phyloP scores from a whole-genome alignment of 2,797 vertebrate genomes.

The Syngnathus rostellatus region DNA sequence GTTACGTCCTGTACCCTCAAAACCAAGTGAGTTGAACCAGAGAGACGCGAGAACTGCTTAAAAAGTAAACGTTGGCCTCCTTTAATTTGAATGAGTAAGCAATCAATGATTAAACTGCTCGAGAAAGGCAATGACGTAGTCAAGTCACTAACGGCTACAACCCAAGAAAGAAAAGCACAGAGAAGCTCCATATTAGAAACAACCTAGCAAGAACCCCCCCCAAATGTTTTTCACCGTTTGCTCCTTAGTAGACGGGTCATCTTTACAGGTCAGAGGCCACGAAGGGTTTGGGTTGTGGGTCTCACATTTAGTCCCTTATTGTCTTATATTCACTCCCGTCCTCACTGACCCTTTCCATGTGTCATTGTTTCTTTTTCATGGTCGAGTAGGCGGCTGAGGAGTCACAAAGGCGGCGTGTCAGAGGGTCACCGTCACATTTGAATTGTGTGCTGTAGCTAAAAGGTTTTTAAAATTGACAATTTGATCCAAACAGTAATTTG shows the following conservation, averaged over 20 bases:
- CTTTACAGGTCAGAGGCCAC: background rate
- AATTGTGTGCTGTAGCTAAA: slow-evolving; percentile 1
- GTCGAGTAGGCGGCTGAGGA: slow-evolving; percentile 12
- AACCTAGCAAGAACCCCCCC: too few species aligned
- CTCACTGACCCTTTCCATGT: slow-evolving; percentile 2
- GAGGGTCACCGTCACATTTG: slow-evolving; percentile 28
- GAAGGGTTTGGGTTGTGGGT: background rate
- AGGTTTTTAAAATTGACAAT: background rate
- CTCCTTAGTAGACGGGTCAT: background rate
- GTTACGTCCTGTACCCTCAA: too few species aligned
- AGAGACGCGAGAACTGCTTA: background rate
- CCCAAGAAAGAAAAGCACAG: background rate
- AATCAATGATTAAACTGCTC: background rate
- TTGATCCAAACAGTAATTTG: background rate
- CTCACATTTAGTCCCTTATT: slow-evolving; percentile 2
- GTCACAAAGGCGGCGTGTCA: slow-evolving; percentile 44
- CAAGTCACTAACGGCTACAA: background rate
- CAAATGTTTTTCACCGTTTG: background rate
- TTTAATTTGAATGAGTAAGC: background rate
- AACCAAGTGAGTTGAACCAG: too few species aligned
- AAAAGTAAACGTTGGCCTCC: background rate
- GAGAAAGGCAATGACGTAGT: background rate
- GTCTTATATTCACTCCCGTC: slow-evolving; percentile 10
- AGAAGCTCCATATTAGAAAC: background rate
- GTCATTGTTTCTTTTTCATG: slow-evolving; percentile 27